Evolutionary conservation across 2,113 vertebrate genomes (phyloP).

Genomic region (Propithecus coquereli): DNA sequence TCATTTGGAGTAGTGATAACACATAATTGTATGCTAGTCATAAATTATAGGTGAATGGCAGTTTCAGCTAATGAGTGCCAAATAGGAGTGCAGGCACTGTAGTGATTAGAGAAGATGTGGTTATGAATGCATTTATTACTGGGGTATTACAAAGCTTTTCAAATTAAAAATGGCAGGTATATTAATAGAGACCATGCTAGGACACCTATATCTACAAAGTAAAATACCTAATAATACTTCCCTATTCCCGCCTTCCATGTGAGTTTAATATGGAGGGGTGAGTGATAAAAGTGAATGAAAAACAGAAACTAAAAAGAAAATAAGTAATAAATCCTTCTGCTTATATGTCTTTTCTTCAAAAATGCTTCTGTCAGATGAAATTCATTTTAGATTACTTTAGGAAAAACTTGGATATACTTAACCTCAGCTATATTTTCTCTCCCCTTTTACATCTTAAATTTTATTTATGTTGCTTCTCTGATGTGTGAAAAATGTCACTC

Average conservation of each 20-base stretch:
- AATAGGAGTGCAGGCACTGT: slow-evolving; percentile 78
- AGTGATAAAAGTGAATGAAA: neutral
- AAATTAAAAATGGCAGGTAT: slow-evolving; percentile 70
- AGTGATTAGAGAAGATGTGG: slow-evolving; percentile 84
- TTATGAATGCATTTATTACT: slow-evolving; percentile 82
- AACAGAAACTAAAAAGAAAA: neutral
- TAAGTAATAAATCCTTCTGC: neutral
- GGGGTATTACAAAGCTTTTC: slow-evolving; percentile 79
- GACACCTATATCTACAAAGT: slow-evolving; percentile 9
- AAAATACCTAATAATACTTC: neutral
- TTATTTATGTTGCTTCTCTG: neutral
- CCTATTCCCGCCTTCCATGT: neutral
- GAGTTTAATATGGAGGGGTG: fast-evolving
- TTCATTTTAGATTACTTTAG: slow-evolving; percentile 6
- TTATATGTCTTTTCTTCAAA: neutral
- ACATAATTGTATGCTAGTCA: slow-evolving; percentile 86
- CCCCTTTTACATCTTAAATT: slow-evolving; percentile 30
- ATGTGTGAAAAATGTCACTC: neutral
- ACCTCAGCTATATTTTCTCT: neutral
- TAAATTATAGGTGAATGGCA: slow-evolving; percentile 88
- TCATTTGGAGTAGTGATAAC: slow-evolving; percentile 86
- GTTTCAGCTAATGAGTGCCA: slow-evolving; percentile 82
- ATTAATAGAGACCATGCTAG: slow-evolving; percentile 71
- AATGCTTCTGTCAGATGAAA: neutral
- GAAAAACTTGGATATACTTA: neutral